Evolutionary conservation across 2,797 vertebrate genomes (phyloP).

Genomic region (Notolabrus celidotus): DNA sequence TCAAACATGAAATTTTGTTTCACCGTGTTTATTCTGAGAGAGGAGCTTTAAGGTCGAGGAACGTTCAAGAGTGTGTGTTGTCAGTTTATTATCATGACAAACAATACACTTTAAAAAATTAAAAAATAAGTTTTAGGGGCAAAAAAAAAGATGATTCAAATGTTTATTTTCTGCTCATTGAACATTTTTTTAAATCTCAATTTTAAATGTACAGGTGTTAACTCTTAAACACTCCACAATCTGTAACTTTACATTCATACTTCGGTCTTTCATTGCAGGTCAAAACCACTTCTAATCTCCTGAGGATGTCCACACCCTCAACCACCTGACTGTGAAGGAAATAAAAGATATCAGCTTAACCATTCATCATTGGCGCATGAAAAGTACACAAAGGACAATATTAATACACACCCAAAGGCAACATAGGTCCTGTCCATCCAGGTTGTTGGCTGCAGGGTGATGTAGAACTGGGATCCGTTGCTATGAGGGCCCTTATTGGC

Average conservation of each 20-base stretch:
- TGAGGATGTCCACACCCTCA: slow-evolving; percentile 89
- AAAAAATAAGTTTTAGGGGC: no score
- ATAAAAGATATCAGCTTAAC: slow-evolving; percentile 22
- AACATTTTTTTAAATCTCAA: no score
- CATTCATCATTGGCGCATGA: neutral
- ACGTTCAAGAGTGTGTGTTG: no score
- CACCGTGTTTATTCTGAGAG: no score
- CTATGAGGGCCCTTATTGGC: slow-evolving; percentile 90
- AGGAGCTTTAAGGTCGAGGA: no score
- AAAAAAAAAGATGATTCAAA: no score
- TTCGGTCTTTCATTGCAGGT: slow-evolving; percentile 88
- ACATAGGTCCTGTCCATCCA: slow-evolving; percentile 92
- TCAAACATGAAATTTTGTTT: no score
- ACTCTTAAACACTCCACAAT: slow-evolving; percentile 83
- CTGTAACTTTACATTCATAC: slow-evolving; percentile 83
- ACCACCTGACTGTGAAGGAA: slow-evolving; percentile 85
- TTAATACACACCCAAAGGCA: slow-evolving; percentile 90
- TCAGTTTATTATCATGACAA: no score
- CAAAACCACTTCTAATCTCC: slow-evolving; percentile 82
- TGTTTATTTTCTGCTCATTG: no score
- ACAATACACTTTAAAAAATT: no score
- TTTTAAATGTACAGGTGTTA: slow-evolving; percentile 49
- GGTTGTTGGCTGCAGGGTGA: slow-evolving; percentile 88
- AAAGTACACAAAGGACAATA: neutral
- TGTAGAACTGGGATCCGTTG: slow-evolving; percentile 93